Base-by-base conservation (phyloP, 1,140 invertebrate genomes). In the Helicoverpa zea region DNA sequence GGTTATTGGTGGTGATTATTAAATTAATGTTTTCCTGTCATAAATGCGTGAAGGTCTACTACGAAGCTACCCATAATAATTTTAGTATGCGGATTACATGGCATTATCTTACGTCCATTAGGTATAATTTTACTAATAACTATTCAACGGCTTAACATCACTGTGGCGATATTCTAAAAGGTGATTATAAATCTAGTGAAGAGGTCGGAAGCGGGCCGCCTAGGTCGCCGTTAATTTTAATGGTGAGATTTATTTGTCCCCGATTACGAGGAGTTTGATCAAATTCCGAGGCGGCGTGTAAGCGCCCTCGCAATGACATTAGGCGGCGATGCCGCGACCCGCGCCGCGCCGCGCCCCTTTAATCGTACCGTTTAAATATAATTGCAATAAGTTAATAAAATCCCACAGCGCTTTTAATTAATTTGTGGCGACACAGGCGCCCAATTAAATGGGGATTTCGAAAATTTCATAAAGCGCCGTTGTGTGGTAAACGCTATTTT, bases 331-430 rank as follows among this genome's bases (percentile, higher is more conserved):
- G 73, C 74, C 70, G 72, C 81, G 61, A 52, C 51, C 74, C 61
- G 82, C 52, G 61, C 61, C 72, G 66, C 63, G 66, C 61, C 81
- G 30, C 30, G 66, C 83, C 84, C 82, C 82, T 72, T 84, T 92
- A 92, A 91, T 91, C 86, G 86, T 80, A 81, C 80, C 88, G 87
- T 90, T 91, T 90, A 91, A 93, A 93, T 92, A 90, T 94, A 93
- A 93, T 93, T 89, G 91, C 88, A 91, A 93, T 93, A 94, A 93
- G 87, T 92, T 93, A 91, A 92, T 93, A 92, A 91, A 93, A 93
- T 90, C 86, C 86, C 86, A 79, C 79, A 86, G 84, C 90, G 84
- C 84, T 89, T 87, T 90, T 91, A 93, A 93, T 93, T 92, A 93
- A 94, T 94, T 92, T 91, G 88, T 86, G 87, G 87, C 86, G 86